Evolutionary conservation across 2,888 invertebrate genomes (phyloP), one percentile per base, ranked within the genome.

Genomic region (Apamea monoglypha): DNA sequence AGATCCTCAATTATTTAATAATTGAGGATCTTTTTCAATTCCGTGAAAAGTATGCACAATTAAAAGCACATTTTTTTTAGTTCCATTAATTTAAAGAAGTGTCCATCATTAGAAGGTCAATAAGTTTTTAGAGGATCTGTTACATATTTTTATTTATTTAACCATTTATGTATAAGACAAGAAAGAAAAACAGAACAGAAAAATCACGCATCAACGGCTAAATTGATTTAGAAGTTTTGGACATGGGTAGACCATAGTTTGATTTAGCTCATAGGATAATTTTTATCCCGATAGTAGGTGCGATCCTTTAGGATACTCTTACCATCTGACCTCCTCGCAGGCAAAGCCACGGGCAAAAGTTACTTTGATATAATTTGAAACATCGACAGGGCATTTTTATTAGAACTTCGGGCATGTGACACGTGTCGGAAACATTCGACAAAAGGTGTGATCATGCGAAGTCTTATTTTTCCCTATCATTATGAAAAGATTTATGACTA

Each of bases 381-480:
- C 14, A 68, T 29, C 7, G 21, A n/a, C 4, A 56, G 12, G 25
- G 47, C 29, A 61, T 74, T 71, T 14, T 36, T 59, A n/a, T 74
- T 67, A 40, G 40, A 50, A 40, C 7, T 14, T 29, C 47, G 29
- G 36, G 36, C 67, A 36, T 5, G 16, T 63, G 80, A 74, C 36
- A 64, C 36, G 36, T 69, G 59, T n/a, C 44, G 44, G n/a, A 81
- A 80, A 74, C 21, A 67, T n/a, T 53, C 21, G 10, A 40, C 18
- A 61, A 78, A 59, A 69, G 32, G 44, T 64, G 69, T n/a, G 32
- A 44, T 56, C 50, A 74, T 18, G 53, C 32, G n/a, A 21, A 29
- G 29, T 18, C 12, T 10, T 44, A 78, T 68, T 32, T 78, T 32
- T 32, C 18, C 21, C n/a, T 6, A 50, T 47, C 2, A 32, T 53